phyloP scores from a whole-genome alignment of 1,140 invertebrate species.

The Paraescarpia echinospica region DNA sequence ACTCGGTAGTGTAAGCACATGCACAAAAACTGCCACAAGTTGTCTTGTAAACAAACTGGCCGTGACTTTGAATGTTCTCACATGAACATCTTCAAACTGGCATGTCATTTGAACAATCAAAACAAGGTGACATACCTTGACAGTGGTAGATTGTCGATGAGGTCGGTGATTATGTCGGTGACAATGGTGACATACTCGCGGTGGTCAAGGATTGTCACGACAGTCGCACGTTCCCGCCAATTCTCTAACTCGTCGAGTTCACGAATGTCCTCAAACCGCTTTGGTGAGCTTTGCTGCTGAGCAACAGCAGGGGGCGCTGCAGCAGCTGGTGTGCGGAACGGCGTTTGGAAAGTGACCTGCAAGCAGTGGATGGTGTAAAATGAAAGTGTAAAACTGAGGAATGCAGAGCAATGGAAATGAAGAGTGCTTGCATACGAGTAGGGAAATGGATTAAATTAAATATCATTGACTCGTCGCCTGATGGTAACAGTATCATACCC shows the following conservation, averaged over 20 bases:
- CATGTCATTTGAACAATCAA: background rate
- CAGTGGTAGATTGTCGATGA: background rate
- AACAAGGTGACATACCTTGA: background rate
- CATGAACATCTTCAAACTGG: no score
- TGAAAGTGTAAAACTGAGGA: background rate
- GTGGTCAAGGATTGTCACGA: background rate
- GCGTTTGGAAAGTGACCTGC: background rate
- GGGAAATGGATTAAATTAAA: background rate
- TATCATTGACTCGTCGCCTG: background rate
- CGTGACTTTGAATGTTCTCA: no score
- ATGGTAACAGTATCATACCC: background rate
- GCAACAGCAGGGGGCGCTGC: background rate
- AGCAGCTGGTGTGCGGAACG: conserved; percentile 2
- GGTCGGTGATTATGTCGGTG: background rate
- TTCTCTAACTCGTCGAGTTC: background rate
- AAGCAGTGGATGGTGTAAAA: background rate
- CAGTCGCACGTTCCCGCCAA: background rate
- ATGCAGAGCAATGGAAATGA: background rate
- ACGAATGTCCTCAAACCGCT: background rate
- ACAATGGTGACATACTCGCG: background rate
- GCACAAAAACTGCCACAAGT: no score
- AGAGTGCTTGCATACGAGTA: background rate
- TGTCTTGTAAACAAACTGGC: no score
- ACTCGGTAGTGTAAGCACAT: no score
- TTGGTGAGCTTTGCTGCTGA: background rate